Base-by-base conservation (phyloP, 2,888 invertebrate species). In the Mechanitis mazaeus region DNA sequence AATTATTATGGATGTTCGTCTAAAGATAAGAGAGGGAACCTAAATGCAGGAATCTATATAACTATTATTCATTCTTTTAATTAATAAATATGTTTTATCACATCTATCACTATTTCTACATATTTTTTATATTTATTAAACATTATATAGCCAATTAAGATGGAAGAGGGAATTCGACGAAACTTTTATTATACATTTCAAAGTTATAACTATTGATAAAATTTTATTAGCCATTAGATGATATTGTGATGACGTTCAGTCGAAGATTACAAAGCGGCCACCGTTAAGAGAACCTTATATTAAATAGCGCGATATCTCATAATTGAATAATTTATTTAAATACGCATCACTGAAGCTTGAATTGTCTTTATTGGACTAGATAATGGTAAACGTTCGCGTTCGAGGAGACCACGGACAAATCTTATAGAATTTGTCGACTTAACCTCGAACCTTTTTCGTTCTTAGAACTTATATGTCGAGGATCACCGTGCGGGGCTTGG, bases 301-400 rank as follows among this genome's bases (percentile, higher is more conserved):
- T 78, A 73, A 76, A 69, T 66, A 64, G 61, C 72, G 71, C 69
- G 69, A 72, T 71, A 71, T 64, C 67, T 67, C 58, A 54, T 63
- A 69, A 70, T 69, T 68, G 64, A 69, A 70, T 76, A 75, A 77
- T 75, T 73, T 68, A 75, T 73, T 68, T 63, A 66, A 66, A 62
- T 64, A 67, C 64, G 70, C 65, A 71, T 31, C 50, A 50, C 50
- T 50, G 50, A 31, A 50, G 28, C 11, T 50, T 69, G 74, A 75
- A 72, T 80, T 81, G 81, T 84, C 81, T 84, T 83, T 78, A 77
- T 71, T 77, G 80, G 88, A 88, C 88, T 88, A 88, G 87, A 88
- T 76, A 77, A 75, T 82, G 87, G 87, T 87, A 84, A 87, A 82
- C 81, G 64, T 77, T 79, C 80, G 74, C 78, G 73, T 80, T 76